A percentile compares a stretch with the other conserved stretches of the same genome.
These are phyloP conservation scores for Leistus spinibarbis DNA, from an alignment of 2,888 invertebrate species.

Conservation along the genomic window DNA sequence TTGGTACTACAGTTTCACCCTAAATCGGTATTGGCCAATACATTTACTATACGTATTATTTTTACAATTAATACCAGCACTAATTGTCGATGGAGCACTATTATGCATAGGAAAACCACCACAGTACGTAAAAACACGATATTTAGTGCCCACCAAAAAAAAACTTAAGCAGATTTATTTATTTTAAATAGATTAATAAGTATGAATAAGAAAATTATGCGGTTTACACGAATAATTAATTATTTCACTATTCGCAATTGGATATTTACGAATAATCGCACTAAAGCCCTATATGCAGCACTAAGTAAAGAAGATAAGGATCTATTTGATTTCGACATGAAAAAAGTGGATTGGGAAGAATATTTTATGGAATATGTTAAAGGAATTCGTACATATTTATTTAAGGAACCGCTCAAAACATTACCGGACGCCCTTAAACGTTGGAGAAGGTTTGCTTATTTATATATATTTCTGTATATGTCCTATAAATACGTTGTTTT, in stretches of 20 bases:
- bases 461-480: background rate
- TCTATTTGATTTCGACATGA: slow-evolving; percentile 78
- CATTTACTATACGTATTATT: slow-evolving; percentile 67
- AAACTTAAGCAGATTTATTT: too few species aligned
- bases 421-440: slow-evolving; percentile 62
- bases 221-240: slow-evolving; percentile 70
- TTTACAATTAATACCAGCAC: slow-evolving; percentile 67
- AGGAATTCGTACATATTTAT: slow-evolving; percentile 77
- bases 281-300: slow-evolving; percentile 8
- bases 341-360: slow-evolving; percentile 73
- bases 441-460: slow-evolving; percentile 46
- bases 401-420: slow-evolving; percentile 77
- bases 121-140: slow-evolving; percentile 55
- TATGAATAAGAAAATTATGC: slow-evolving; percentile 76
- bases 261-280: slow-evolving; percentile 63
- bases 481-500: slow-evolving; percentile 17
- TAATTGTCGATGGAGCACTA: slow-evolving; percentile 62
- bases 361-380: slow-evolving; percentile 73
- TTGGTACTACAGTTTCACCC: slow-evolving; percentile 70
- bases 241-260: slow-evolving; percentile 77
- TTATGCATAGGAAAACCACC: slow-evolving; percentile 62
- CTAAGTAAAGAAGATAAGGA: slow-evolving; percentile 56
- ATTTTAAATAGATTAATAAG: slow-evolving; percentile 68
- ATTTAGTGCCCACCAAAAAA: background rate
- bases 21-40: slow-evolving; percentile 64